Evolutionary conservation across 92 coral and sea anemone species (phyloP), one percentile per base, ranked within the genome.

Genomic region (Epizoanthus fatuus): DNA sequence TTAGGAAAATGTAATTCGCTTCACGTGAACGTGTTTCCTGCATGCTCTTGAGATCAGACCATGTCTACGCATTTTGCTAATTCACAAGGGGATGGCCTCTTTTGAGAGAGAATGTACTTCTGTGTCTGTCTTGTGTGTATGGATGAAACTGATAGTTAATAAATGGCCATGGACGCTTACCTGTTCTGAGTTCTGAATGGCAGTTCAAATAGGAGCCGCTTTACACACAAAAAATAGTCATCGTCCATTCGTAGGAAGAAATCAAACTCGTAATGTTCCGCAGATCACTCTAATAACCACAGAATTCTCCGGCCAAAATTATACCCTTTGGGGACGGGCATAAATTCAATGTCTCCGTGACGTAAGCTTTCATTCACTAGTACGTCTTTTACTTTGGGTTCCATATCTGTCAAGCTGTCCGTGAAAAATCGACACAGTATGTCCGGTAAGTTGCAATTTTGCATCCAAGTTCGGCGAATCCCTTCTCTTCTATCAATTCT

Each of bases 201-300:
- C 12, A 97, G 72, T 81, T 97, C 99, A 49, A 85, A 88, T 60
- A 95, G 29, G 81, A 97, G 81, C 60, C 96, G 80, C 68, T 84
- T 91, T 79, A 97, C 84, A 52, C 99, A 97, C 57, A 97, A 81
- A 68, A 97, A 97, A 20, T 97, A 97, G 66, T 97, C 99, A 72
- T 97, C 99, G 60, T 97, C 99, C 62, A 95, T 89, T 83, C 99
- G 86, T 25, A 97, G 81, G 75, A 95, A 91, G 78, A 90, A 97
- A 40, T 97, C 93, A 69, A 95, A 97, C 15, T 93, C 82, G 63
- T 95, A 97, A 58, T 93, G 92, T 58, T 54, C 69, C 3, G 74
- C 84, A 0, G 97, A 91, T 98, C 99, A 97, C 38, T 93, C 89
- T 40, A 95, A 32, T 38, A 97, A 75, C 99, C 99, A 97, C 32